phyloP scores from a whole-genome alignment of 2,113 vertebrate genomes.

The Gobio gobio region DNA sequence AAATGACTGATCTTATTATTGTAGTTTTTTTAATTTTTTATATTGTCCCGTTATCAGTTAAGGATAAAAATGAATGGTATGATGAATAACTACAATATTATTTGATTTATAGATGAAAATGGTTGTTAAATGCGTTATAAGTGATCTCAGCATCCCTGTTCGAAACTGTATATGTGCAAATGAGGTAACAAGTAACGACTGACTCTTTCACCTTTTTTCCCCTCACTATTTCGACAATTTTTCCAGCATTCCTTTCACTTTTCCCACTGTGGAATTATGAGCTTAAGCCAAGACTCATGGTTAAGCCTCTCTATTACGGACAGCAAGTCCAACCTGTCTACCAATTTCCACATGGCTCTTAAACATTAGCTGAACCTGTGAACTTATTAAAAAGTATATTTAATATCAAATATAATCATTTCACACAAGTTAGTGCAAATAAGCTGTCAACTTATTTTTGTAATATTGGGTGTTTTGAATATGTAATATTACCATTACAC shows the following conservation, averaged over 20 bases:
- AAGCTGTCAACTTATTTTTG: neutral
- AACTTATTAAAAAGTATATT: neutral
- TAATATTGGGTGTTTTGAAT: neutral
- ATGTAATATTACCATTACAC: neutral
- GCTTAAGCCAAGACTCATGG: slow-evolving; percentile 13
- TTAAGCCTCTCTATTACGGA: slow-evolving; percentile 9
- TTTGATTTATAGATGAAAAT: neutral
- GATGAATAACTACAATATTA: neutral
- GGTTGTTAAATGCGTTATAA: neutral
- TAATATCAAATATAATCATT: slow-evolving; percentile 7
- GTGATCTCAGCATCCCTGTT: neutral
- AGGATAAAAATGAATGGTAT: neutral
- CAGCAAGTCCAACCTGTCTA: neutral
- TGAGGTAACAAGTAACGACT: neutral
- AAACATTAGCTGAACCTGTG: neutral
- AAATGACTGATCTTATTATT: neutral
- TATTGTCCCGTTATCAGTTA: neutral
- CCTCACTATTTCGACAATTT: neutral
- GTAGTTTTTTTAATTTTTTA: neutral
- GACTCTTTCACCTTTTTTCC: neutral
- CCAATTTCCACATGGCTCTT: slow-evolving; percentile 15
- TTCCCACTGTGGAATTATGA: slow-evolving; percentile 5
- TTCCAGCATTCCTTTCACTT: neutral
- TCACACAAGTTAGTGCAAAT: neutral
- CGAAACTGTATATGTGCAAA: neutral